A percentile compares a stretch with the other conserved stretches of the same genome.
Evolutionary conservation across 1,140 invertebrate genomes (phyloP).

Genomic region (Trigoniulus corallinus): DNA sequence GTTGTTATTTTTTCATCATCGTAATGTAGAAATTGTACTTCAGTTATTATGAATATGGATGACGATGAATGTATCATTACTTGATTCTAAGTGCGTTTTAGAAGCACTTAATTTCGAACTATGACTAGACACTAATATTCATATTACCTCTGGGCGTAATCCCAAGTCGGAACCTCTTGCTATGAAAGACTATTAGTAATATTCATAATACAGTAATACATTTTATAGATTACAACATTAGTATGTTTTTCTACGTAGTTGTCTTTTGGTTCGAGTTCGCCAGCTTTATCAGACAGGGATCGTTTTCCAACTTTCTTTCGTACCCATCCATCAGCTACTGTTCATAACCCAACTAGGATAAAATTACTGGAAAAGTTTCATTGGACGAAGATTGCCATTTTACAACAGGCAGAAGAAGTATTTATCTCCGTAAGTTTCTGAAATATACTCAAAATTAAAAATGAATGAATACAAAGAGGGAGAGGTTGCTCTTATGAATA

Average conservation of each 20-base stretch:
- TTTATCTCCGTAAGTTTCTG: conserved; percentile 85
- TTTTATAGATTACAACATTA: no score
- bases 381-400: conserved; percentile 90
- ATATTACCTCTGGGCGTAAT: no score
- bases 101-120: no score
- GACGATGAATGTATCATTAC: no score
- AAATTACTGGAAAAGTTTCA: conserved; percentile 92
- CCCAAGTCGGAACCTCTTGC: no score
- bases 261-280: conserved; percentile 95
- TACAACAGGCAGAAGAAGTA: conserved; percentile 97
- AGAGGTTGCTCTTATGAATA: no score
- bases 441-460: conserved; percentile 5
- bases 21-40: no score
- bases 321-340: conserved; percentile 96
- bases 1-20: not conserved
- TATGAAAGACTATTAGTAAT: no score
- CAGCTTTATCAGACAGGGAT: conserved; percentile 90
- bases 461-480: not conserved
- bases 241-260: no score
- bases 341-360: conserved; percentile 96
- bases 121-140: no score
- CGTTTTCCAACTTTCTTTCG: conserved; percentile 95
- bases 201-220: not conserved
- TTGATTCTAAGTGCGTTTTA: no score
- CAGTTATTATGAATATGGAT: no score